Conservation (phyloP, 2,113 vertebrate genomes). For the Pelobates fuscus region DNA sequence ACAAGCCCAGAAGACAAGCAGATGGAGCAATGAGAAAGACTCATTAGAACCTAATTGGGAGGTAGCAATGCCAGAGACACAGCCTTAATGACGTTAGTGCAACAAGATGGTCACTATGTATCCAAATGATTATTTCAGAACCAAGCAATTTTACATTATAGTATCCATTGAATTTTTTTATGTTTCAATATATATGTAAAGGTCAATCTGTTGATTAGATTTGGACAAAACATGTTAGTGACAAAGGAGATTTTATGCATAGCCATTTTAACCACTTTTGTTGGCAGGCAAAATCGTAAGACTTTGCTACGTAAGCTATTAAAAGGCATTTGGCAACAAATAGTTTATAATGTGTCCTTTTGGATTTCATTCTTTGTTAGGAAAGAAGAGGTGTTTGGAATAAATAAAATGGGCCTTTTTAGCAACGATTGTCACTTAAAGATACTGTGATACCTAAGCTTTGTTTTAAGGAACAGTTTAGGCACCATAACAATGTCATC, state of each 20-base stretch:
- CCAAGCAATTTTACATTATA: conserved; percentile 23
- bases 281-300: no score
- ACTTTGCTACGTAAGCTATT: no score
- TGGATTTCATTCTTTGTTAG: no score
- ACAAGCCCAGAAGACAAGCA: conserved; percentile 27
- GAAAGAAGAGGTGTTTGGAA: no score
- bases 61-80: conserved; percentile 23
- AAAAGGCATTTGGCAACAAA: no score
- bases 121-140: conserved; percentile 3
- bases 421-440: no score
- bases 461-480: no score
- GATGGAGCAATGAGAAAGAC: conserved; percentile 29
- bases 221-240: conserved; percentile 16
- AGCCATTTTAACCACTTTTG: no score
- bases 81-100: conserved; percentile 29
- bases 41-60: conserved; percentile 33
- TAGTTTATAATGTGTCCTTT: no score
- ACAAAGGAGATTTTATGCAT: neutral
- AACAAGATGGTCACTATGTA: conserved; percentile 28
- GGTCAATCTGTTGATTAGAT: conserved; percentile 1
- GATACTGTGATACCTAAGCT: no score
- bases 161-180: conserved; percentile 5
- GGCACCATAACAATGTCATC: no score
- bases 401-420: no score
- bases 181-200: neutral